Base-by-base conservation (phyloP, 2,797 vertebrate species). In the Chanos chanos region DNA sequence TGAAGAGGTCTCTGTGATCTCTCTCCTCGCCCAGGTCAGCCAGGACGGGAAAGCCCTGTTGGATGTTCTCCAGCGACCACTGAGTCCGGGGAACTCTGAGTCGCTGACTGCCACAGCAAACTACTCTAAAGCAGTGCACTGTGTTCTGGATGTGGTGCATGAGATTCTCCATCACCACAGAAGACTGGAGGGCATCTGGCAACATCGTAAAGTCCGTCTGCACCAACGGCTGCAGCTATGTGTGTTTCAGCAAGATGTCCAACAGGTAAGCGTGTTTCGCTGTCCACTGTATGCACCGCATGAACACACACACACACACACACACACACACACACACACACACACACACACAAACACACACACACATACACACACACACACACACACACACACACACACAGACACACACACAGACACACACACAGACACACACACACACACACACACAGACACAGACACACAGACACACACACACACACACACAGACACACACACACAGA, bases 211-310 rank as follows among this genome's bases (percentile, higher is more conserved):
- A 54, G 94, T 98, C 61, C 92, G 97, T 54, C 88, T 99, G 37
- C 97, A 99, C 76, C 97, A 99, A 85, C 84, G 97, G 56, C 90
- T 99, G 60, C 96, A 99, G 86, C 93, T 99, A 73, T 98, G 95
- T 7, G 97, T 98, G 70, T 99, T 99, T 81, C 96, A 99, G 80
- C 97, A 99, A 73, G 97, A 98, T 0, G 97, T 99, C 31, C 95
- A 98, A 65, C 97, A 99, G 96, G 97, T 98, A 89, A 47, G 16
- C 27, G 49, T 41, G 4, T n/a, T n/a, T n/a, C n/a, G n/a, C n/a
- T n/a, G n/a, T n/a, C n/a, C n/a, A n/a, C n/a, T n/a, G n/a, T n/a
- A 30, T 19, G 1, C 7, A 2, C 18, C n/a, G 12, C 1, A 3
- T 15, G 39, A 16, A 30, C 6, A 3, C 31, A 56, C 8, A 39